Conservation (phyloP, 2,888 invertebrate species). For the Dolichomitus sp. region DNA sequence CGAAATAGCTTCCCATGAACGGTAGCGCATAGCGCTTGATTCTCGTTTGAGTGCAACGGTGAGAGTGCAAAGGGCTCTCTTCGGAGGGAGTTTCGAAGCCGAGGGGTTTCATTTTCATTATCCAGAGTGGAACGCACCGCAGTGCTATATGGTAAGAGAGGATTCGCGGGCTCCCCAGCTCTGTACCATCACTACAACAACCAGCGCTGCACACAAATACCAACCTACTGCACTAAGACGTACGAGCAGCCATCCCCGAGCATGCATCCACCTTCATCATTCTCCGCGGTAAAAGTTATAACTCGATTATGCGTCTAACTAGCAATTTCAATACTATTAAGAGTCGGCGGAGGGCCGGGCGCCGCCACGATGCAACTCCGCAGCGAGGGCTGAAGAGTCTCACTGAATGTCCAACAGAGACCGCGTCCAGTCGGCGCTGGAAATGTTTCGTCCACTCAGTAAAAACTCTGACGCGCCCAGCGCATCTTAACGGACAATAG, state of each 20-base stretch:
- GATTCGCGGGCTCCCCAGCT: slow-evolving; percentile 29
- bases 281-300: slow-evolving; percentile 82
- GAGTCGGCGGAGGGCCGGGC: slow-evolving; percentile 71
- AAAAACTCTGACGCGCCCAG: slow-evolving; percentile 68
- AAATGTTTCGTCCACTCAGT: slow-evolving; percentile 76
- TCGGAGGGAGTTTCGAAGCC: slow-evolving; percentile 18
- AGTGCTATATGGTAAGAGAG: slow-evolving; percentile 53
- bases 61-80: slow-evolving; percentile 47
- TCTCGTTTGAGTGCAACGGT: slow-evolving; percentile 25
- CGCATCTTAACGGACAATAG: slow-evolving; percentile 77
- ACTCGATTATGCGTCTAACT: slow-evolving; percentile 84
- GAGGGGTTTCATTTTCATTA: slow-evolving; percentile 67
- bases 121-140: slow-evolving; percentile 41
- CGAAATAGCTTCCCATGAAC: slow-evolving; percentile 59
- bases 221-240: slow-evolving; percentile 22
- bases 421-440: slow-evolving; percentile 52
- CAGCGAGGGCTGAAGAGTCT: slow-evolving; percentile 50
- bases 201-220: slow-evolving; percentile 6
- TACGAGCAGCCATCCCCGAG: slow-evolving; percentile 24
- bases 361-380: slow-evolving; percentile 22
- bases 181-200: slow-evolving; percentile 2
- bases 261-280: slow-evolving; percentile 68
- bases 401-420: slow-evolving; percentile 47
- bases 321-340: slow-evolving; percentile 85
- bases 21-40: slow-evolving; percentile 41